Conservation (phyloP, 2,113 vertebrate genomes). For the Gambusia affinis region DNA sequence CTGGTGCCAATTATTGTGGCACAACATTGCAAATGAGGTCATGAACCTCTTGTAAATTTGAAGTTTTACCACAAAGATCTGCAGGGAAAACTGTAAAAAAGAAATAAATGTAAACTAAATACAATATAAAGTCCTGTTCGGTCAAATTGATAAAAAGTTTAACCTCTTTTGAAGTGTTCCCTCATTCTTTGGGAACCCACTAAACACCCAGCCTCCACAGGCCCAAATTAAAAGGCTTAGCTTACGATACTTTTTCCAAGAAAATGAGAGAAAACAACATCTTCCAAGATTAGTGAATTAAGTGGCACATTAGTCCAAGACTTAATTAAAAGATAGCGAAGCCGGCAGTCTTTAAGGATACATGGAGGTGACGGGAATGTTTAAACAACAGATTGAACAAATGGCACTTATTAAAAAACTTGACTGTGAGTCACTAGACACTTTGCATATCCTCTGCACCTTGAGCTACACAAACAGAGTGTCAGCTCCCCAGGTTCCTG, state of each 20-base stretch:
- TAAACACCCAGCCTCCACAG: conserved; percentile 65
- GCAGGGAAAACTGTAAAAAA: conserved; percentile 32
- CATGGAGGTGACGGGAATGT: conserved; percentile 73
- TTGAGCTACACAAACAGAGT: conserved; percentile 82
- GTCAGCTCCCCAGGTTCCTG: conserved; percentile 74
- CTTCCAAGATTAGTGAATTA: conserved; percentile 84
- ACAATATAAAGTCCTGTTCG: conserved; percentile 38
- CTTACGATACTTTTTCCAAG: conserved; percentile 78
- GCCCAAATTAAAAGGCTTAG: conserved; percentile 77
- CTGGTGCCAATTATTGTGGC: neutral
- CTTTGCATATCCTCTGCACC: conserved; percentile 74
- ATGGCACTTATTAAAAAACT: conserved; percentile 84
- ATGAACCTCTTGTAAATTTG: conserved; percentile 29
- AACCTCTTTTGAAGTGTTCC: conserved; percentile 49
- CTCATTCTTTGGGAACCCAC: conserved; percentile 62
- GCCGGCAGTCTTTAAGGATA: conserved; percentile 78
- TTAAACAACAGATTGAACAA: conserved; percentile 85
- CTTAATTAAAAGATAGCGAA: conserved; percentile 85
- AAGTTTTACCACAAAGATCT: conserved; percentile 2
- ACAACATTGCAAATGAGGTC: neutral
- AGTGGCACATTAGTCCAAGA: conserved; percentile 83
- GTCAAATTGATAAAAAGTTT: conserved; percentile 63
- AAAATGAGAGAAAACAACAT: conserved; percentile 87
- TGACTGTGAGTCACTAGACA: conserved; percentile 83
- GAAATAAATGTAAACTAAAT: conserved; percentile 28